Evolutionary conservation across 2,888 invertebrate species (phyloP), one percentile per base, ranked within the genome.

Genomic region (Byasa hedistus): DNA sequence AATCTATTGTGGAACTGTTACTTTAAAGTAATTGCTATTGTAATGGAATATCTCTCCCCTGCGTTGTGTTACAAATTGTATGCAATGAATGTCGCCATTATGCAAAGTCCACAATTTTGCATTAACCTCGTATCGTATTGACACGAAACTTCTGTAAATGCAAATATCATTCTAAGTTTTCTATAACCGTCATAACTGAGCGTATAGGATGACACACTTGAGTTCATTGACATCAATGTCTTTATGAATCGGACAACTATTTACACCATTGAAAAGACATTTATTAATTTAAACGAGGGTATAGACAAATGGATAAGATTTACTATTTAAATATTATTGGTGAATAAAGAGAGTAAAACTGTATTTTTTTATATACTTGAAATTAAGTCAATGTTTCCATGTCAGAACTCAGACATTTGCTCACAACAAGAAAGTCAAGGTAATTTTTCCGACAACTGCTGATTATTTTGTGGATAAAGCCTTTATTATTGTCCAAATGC

Each of bases 51-150:
- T 19, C 2, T 44, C 1, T 44, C 15, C 17, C 2, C 19, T 15
- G 17, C 15, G 17, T 44, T 17, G 19, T 2, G 44, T 44, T 17
- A 44, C 19, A 44, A 17, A 17, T 15, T 44, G 39, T 10, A 15
- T 39, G 19, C 44, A 15, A 44, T 44, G 44, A 17, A 44, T 52
- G 17, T 22, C 32, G 51, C 60, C 19, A 36, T 61, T 61, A 54
- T 54, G 61, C 23, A 23, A 27, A 12, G 23, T 55, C 54, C 36
- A 61, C 27, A 17, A 61, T 52, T 32, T 17, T 21, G 39, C 54
- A 61, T 61, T 61, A 54, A 54, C 61, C 54, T 22, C 54, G 54
- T 27, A 39, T 54, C 54, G 32, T 54, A 36, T 23, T 36, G 22
- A 61, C 39, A n/a, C 19, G 61, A 54, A 39, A 10, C 27, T 7